Conservation (phyloP, 2,797 vertebrate genomes). For the Rhodeus uyekii region DNA sequence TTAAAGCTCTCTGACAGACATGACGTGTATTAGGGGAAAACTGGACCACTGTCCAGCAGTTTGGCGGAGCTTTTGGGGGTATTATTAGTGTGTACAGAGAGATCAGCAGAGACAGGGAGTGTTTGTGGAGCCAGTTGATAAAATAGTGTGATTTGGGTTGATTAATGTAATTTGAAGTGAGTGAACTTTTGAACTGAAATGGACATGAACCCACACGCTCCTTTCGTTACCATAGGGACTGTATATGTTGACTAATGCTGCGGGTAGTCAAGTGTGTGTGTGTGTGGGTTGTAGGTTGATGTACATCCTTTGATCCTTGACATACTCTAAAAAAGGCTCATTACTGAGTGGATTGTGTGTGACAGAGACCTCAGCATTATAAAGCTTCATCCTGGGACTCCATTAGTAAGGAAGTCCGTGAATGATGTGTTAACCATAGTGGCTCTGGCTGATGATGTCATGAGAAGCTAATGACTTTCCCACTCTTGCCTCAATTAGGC, state of each 20-base stretch:
- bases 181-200: constrained; percentile 25
- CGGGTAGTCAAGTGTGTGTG: constrained; percentile 18
- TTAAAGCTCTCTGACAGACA: constrained; percentile 9
- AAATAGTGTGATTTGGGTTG: constrained; percentile 12
- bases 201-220: background rate
- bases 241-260: constrained; percentile 5
- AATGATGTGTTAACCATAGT: constrained; percentile 83
- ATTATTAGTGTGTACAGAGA: constrained; percentile 3
- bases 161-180: constrained; percentile 3
- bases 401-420: constrained; percentile 80
- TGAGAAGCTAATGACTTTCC: constrained; percentile 78
- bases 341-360: constrained; percentile 20
- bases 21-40: constrained; percentile 2
- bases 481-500: constrained; percentile 68
- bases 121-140: constrained; percentile 14
- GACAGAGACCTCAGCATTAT: constrained; percentile 46
- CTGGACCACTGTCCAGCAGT: background rate
- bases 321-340: constrained; percentile 18
- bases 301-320: constrained; percentile 22
- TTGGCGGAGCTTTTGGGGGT: background rate
- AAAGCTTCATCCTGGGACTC: constrained; percentile 74
- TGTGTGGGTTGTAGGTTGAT: constrained; percentile 6
- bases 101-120: background rate
- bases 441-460: constrained; percentile 77
- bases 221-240: constrained; percentile 15